Conservation (phyloP, 1,140 invertebrate genomes). For the Bombus superbus region DNA sequence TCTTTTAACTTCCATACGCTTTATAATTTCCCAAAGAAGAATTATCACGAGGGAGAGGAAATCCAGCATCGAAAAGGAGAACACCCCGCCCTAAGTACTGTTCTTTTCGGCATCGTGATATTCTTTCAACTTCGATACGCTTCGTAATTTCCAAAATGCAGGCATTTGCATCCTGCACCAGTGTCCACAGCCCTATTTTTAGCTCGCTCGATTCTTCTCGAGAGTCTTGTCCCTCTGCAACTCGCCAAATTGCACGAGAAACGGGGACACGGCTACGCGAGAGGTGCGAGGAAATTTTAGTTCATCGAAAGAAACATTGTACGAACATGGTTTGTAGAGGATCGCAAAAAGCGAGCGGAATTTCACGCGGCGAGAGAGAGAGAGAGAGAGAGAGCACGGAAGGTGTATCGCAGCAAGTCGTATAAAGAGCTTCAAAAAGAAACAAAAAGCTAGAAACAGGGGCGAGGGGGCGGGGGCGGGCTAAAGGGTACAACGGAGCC, state of each 20-base stretch:
- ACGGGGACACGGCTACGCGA: background rate
- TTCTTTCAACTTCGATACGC: background rate
- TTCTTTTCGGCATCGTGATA: background rate
- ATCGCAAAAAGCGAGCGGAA: background rate
- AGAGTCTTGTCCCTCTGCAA: background rate
- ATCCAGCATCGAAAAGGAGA: too few species aligned
- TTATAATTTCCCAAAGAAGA: too few species aligned
- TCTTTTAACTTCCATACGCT: too few species aligned
- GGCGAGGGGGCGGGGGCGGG: too few species aligned
- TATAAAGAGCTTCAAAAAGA: conserved; percentile 19
- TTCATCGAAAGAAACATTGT: conserved; percentile 31
- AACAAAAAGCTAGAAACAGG: conserved; percentile 6
- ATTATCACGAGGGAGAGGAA: too few species aligned
- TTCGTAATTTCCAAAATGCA: background rate
- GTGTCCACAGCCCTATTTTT: background rate
- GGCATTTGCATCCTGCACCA: too few species aligned
- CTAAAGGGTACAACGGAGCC: conserved; percentile 27
- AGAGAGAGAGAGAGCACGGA: too few species aligned
- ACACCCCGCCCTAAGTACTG: too few species aligned
- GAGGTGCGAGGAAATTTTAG: conserved; percentile 17
- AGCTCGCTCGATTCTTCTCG: background rate
- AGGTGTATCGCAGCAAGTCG: conserved; percentile 2
- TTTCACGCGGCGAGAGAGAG: background rate
- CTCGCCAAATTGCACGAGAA: background rate
- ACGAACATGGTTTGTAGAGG: background rate